phyloP scores from a whole-genome alignment of 2,113 vertebrate species.

The Pomatorhinus ruficollis region DNA sequence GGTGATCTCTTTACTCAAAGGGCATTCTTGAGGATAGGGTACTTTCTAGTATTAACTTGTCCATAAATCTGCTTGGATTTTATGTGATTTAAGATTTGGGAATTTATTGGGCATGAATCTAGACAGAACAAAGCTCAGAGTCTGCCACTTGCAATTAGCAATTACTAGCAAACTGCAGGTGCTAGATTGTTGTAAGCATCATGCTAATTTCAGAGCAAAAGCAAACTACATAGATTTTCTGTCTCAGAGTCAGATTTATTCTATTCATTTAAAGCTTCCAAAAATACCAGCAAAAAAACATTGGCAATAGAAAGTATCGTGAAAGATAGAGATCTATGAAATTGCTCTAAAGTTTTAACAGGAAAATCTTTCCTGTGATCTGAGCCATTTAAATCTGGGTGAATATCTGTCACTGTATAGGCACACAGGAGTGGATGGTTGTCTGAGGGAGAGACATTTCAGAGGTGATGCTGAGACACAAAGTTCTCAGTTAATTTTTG shows the following conservation, averaged over 20 bases:
- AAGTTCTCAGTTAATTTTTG: background rate
- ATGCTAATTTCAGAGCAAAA: background rate
- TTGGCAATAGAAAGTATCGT: background rate
- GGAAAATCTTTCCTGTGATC: background rate
- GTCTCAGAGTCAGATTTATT: conserved; percentile 1
- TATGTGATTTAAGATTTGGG: background rate
- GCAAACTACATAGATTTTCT: conserved; percentile 22
- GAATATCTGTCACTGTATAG: background rate
- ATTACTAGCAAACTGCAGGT: background rate
- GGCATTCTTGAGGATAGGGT: background rate
- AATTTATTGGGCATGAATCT: background rate
- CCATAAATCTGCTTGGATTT: background rate
- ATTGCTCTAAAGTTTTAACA: background rate
- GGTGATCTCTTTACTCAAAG: background rate
- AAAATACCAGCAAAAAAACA: background rate
- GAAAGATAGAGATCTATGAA: background rate
- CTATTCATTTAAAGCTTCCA: background rate
- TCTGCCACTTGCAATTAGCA: background rate
- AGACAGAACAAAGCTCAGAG: background rate
- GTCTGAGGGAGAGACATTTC: background rate
- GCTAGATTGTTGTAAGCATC: background rate
- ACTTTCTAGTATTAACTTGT: conserved; percentile 7
- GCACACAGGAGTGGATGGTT: background rate
- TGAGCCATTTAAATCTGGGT: background rate
- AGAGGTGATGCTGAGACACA: background rate